These are phyloP conservation scores for Phenganax subtilis DNA, from an alignment of 92 coral and sea anemone genomes.

Conservation along the genomic window DNA sequence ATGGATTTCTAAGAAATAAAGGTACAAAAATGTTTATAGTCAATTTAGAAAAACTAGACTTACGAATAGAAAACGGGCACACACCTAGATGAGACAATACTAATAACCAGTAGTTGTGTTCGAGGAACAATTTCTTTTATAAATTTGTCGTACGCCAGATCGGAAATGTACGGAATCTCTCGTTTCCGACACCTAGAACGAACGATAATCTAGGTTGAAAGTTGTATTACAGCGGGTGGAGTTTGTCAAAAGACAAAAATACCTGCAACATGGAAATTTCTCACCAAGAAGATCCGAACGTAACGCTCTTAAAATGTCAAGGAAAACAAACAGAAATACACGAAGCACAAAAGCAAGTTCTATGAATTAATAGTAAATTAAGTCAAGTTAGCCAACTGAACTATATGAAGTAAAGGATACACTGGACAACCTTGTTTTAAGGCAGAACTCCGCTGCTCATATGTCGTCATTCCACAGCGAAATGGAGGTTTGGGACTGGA, in stretches of 20 bases:
- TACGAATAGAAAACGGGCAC: not conserved
- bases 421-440: constrained; percentile 84
- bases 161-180: constrained; percentile 79
- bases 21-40: not conserved
- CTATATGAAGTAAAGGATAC: constrained; percentile 59
- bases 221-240: not conserved
- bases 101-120: constrained; percentile 85
- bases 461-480: constrained; percentile 87
- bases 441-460: constrained; percentile 57
- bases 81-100: constrained; percentile 86
- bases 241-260: constrained; percentile 2
- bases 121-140: constrained; percentile 74
- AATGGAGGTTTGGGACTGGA: constrained; percentile 66
- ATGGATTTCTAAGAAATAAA: constrained; percentile 60
- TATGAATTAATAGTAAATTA: too few species aligned
- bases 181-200: constrained; percentile 76
- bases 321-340: constrained; percentile 25
- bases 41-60: not conserved
- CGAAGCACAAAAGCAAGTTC: not conserved
- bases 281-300: constrained; percentile 74
- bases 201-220: not conserved
- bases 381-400: too few species aligned
- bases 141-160: constrained; percentile 79
- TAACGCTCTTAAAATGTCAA: constrained; percentile 58
- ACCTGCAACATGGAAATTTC: constrained; percentile 86